Percentiles rank a stretch among this genome's conserved stretches.
Conservation (phyloP, 2,888 invertebrate genomes). For the Nymphalis polychloros region DNA sequence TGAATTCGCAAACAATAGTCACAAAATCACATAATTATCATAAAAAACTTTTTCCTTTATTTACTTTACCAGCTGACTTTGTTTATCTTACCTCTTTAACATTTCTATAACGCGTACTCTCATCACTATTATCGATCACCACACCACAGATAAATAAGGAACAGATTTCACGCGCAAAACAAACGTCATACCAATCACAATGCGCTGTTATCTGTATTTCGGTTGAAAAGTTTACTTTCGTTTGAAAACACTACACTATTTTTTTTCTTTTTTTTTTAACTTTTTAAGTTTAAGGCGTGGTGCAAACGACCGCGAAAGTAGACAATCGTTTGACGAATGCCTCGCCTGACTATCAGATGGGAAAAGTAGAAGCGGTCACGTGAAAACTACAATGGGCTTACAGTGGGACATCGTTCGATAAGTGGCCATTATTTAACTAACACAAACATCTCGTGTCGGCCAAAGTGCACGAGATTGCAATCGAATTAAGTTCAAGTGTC, state of each 20-base stretch:
- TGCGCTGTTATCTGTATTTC: constrained; percentile 16
- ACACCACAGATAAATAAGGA: constrained; percentile 28
- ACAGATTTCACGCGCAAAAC: constrained; percentile 29
- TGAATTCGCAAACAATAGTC: constrained; percentile 1
- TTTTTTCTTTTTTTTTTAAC: constrained; percentile 41
- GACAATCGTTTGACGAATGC: constrained; percentile 57
- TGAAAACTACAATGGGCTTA: constrained; percentile 57
- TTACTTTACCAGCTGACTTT: background rate
- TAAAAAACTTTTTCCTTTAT: background rate
- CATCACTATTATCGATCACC: constrained; percentile 43
- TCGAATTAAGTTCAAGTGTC: constrained; percentile 9
- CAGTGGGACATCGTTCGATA: constrained; percentile 38
- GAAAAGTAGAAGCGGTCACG: constrained; percentile 53
- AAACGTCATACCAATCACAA: constrained; percentile 24
- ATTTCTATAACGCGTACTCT: constrained; percentile 57
- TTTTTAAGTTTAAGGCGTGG: constrained; percentile 30
- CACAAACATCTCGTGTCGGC: constrained; percentile 36
- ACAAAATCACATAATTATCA: background rate
- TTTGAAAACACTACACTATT: constrained; percentile 40
- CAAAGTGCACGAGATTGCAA: constrained; percentile 38
- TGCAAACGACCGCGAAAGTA: constrained; percentile 63
- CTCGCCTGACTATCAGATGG: constrained; percentile 47
- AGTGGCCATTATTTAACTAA: constrained; percentile 32
- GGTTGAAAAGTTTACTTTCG: constrained; percentile 33
- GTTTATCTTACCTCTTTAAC: constrained; percentile 52